Percentiles rank a stretch among this genome's conserved stretches.
These are phyloP conservation scores for Panzeria rudis DNA, from an alignment of 2,888 invertebrate species.

Conservation along the genomic window DNA sequence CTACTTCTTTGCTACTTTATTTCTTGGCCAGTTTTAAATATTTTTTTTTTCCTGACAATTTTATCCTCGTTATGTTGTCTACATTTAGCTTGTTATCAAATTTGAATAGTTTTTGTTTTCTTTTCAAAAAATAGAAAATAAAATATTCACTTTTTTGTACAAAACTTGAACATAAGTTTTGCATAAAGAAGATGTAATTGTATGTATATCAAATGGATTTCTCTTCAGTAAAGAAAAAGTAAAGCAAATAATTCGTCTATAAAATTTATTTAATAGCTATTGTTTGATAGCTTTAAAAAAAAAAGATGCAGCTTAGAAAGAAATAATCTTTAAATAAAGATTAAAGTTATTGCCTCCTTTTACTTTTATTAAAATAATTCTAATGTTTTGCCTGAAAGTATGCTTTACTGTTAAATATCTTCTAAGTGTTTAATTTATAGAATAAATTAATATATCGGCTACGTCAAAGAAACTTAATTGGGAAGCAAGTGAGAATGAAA, in stretches of 20 bases:
- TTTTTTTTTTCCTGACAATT: conserved; percentile 20
- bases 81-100: conserved; percentile 36
- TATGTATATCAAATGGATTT: conserved; percentile 23
- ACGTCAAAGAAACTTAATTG: too few relatives aligned
- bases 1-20: conserved; percentile 3
- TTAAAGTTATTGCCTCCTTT: not conserved
- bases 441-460: too few relatives aligned
- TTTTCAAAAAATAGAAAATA: not conserved
- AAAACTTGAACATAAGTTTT: conserved; percentile 24
- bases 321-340: not conserved
- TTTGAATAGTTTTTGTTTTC: conserved; percentile 59
- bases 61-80: conserved; percentile 63
- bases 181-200: conserved; percentile 20
- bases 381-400: not conserved
- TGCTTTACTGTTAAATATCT: not conserved
- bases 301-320: not conserved
- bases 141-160: not conserved
- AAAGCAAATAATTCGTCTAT: not conserved
- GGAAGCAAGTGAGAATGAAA: too few relatives aligned
- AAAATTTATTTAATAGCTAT: conserved; percentile 21
- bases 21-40: conserved; percentile 47
- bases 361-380: not conserved
- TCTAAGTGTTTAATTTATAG: not conserved
- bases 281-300: conserved; percentile 9
- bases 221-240: not conserved